Evolutionary conservation across 2,888 invertebrate genomes (phyloP).

Genomic region (Morpho helenor): DNA sequence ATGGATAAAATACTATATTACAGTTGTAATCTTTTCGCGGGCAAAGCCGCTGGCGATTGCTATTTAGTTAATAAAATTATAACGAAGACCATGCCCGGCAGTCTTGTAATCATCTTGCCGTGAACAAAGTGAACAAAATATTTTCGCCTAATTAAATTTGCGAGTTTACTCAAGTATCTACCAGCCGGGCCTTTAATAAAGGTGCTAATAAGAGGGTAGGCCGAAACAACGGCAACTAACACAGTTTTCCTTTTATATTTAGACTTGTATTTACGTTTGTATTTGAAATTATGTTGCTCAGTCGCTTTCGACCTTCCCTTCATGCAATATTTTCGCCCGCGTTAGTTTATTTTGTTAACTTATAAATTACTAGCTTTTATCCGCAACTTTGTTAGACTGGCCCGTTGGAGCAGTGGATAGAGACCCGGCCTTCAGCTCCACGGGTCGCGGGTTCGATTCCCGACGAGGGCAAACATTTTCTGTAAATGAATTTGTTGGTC

Average conservation of each 20-base stretch:
- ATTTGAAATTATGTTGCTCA: not conserved
- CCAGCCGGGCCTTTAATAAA: slow-evolving; percentile 6
- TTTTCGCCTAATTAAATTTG: slow-evolving; percentile 10
- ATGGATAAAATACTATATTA: too few species aligned
- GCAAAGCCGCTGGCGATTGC: too few species aligned
- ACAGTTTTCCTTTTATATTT: slow-evolving; percentile 1
- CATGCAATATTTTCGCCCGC: too few species aligned
- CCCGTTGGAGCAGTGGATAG: too few species aligned
- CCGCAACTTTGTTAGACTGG: too few species aligned
- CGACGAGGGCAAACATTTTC: too few species aligned
- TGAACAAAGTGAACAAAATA: slow-evolving; percentile 9
- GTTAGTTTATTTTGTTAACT: not conserved
- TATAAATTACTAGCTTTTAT: not conserved
- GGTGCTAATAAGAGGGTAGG: slow-evolving; percentile 10
- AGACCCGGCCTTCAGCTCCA: too few species aligned
- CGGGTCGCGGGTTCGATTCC: too few species aligned
- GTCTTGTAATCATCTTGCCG: slow-evolving; percentile 3
- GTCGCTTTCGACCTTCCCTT: too few species aligned
- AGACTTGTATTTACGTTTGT: slow-evolving; percentile 2
- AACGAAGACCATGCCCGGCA: not conserved
- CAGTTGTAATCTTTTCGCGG: too few species aligned
- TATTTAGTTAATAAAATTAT: not conserved
- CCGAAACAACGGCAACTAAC: slow-evolving; percentile 4
- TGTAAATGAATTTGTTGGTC: too few species aligned
- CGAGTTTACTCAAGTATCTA: not conserved